Conservation (phyloP, 2,113 vertebrate species). For the Muscicapa adusta region DNA sequence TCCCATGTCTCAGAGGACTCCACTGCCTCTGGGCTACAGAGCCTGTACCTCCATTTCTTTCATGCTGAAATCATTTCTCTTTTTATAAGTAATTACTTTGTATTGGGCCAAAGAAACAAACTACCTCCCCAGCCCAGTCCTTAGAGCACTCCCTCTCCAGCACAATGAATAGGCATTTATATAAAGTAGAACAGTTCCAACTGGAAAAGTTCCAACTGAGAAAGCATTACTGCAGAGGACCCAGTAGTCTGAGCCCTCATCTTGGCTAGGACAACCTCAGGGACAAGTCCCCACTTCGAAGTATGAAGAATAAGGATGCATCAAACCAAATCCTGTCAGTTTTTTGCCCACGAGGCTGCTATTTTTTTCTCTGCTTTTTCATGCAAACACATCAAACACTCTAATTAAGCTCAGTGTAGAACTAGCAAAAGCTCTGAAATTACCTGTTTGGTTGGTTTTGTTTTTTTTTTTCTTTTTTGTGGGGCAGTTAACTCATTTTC, state of each 20-base stretch:
- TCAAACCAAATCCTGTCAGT: neutral
- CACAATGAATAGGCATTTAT: constrained; percentile 62
- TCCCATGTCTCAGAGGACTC: neutral
- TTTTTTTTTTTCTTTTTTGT: neutral
- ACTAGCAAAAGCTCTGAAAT: neutral
- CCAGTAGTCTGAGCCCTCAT: neutral
- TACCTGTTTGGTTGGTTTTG: too few species aligned
- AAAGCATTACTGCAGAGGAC: constrained; percentile 53
- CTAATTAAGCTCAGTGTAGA: neutral
- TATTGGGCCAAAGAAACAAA: constrained; percentile 22
- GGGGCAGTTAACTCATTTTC: neutral
- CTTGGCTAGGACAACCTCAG: neutral
- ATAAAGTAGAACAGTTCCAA: constrained; percentile 47
- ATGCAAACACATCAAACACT: neutral
- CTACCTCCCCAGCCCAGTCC: neutral
- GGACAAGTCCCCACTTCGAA: neutral
- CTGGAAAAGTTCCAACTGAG: constrained; percentile 49
- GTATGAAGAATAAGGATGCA: neutral
- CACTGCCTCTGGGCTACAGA: neutral
- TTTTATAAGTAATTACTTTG: constrained; percentile 41
- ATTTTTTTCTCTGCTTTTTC: neutral
- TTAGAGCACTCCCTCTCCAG: constrained; percentile 34
- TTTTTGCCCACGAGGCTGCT: neutral
- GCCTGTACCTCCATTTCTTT: neutral
- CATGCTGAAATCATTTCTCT: neutral